Base-by-base conservation (phyloP, 1,140 invertebrate genomes). In the Drosophila elegans region DNA sequence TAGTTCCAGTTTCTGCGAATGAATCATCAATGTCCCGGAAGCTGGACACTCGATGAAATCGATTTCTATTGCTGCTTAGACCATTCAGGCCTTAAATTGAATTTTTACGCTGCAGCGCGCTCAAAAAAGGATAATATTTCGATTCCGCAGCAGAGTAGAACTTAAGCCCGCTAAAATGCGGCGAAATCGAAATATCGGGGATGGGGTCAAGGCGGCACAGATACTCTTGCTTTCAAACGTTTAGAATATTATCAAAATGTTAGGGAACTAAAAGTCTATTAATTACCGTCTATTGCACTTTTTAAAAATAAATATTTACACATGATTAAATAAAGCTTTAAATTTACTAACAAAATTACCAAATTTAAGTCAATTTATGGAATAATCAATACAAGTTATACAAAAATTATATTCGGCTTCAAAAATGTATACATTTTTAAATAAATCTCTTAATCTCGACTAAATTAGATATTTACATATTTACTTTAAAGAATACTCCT, bases 11-110 rank as follows among this genome's bases (percentile, higher is more conserved):
- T 45, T 45, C 60, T 42, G 51, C 9, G 6, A 38, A 41, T 64
- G 61, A 61, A 61, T 74, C 59, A 56, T 29, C 53, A n/a, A 36
- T 36, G 12, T 27, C 51, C 49, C 56, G 61, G 61, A 64, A 64
- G 61, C 61, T 45, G 56, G 41, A 46, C 56, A 29, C 13, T 4
- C 29, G 32, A 36, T 10, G 27, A 13, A 25, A 10, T 36, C 54
- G 13, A 66, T 60, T 60, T 39, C 10, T 34, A 41, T 2, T 62
- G 45, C 66, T 72, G 68, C 67, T 72, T 72, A 72, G 68, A 60
- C 12, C 66, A 72, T 9, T 72, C 42, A 71, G 42, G 72, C 72
- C 51, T 32, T 49, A 75, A 75, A 75, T 75, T 75, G 72, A 74
- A 74, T 74, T 74, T 74, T 74, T 32, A 63, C 71, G 71, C 71